A percentile compares a stretch with the other conserved stretches of the same genome.
These are phyloP conservation scores for Drosophila oshimai DNA, from an alignment of 1,140 invertebrate genomes.

Conservation along the genomic window DNA sequence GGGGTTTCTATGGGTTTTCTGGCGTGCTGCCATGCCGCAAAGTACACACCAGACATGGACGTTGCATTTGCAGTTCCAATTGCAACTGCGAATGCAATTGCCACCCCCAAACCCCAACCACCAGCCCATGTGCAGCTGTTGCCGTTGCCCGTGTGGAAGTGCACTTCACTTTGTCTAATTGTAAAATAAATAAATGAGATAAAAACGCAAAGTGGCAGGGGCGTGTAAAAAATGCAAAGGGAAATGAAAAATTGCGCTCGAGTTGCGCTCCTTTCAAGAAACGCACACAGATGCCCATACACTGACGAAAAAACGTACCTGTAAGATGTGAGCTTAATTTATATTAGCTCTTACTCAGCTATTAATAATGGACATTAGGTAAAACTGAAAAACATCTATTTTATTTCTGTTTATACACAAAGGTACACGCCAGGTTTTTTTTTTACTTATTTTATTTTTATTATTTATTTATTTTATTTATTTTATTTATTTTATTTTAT, in stretches of 20 bases:
- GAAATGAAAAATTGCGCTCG: slow-evolving; percentile 62
- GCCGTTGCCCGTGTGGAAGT: slow-evolving; percentile 33
- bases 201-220: slow-evolving; percentile 57
- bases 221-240: slow-evolving; percentile 42
- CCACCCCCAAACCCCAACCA: neutral
- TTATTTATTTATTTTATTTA: neutral
- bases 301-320: neutral
- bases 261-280: slow-evolving; percentile 13
- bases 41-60: slow-evolving; percentile 1
- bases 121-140: slow-evolving; percentile 7
- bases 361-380: no score
- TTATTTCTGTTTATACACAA: no score
- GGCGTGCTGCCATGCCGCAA: slow-evolving; percentile 33
- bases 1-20: neutral
- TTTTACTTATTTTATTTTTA: no score
- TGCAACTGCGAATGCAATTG: slow-evolving; percentile 3
- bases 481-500: neutral
- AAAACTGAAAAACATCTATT: no score
- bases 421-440: no score
- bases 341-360: no score
- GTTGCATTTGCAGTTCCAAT: slow-evolving; percentile 6
- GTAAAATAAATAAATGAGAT: slow-evolving; percentile 76
- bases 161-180: slow-evolving; percentile 76
- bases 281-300: slow-evolving; percentile 18
- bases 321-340: no score